Conservation (phyloP, 2,888 invertebrate species). For the Heliconius cydno region DNA sequence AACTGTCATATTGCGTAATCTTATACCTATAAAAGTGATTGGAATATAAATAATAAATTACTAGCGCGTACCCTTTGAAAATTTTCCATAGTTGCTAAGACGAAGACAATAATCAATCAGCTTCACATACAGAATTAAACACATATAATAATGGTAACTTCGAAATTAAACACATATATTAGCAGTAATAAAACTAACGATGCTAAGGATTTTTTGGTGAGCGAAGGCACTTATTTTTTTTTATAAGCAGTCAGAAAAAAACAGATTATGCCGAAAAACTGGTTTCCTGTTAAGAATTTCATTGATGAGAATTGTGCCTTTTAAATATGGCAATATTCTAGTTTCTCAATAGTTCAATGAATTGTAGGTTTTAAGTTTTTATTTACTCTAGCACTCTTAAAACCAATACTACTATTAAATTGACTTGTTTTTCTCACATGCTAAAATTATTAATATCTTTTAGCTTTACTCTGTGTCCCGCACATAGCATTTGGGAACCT, state of each 20-base stretch:
- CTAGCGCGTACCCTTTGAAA: background rate
- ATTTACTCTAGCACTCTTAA: too few species aligned
- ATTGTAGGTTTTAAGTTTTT: too few species aligned
- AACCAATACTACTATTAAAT: too few species aligned
- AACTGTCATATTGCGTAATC: background rate
- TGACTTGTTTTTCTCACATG: too few species aligned
- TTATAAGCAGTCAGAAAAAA: background rate
- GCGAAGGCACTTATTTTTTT: background rate
- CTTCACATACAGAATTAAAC: too few species aligned
- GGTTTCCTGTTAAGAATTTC: background rate
- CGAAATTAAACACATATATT: slow-evolving; percentile 3
- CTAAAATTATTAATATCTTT: too few species aligned
- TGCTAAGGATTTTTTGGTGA: background rate
- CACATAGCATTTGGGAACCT: too few species aligned
- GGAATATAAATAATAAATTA: too few species aligned
- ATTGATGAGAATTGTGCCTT: background rate
- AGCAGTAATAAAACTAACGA: background rate
- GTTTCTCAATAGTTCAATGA: background rate
- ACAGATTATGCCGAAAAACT: background rate
- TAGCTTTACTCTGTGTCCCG: too few species aligned
- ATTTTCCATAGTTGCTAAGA: too few species aligned
- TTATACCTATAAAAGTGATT: background rate
- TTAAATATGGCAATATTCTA: background rate
- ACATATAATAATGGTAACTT: too few species aligned
- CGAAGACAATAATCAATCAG: too few species aligned